A percentile compares a stretch with the other conserved stretches of the same genome.
Evolutionary conservation across 1,140 invertebrate genomes (phyloP).

Genomic region (Eueides isabella): DNA sequence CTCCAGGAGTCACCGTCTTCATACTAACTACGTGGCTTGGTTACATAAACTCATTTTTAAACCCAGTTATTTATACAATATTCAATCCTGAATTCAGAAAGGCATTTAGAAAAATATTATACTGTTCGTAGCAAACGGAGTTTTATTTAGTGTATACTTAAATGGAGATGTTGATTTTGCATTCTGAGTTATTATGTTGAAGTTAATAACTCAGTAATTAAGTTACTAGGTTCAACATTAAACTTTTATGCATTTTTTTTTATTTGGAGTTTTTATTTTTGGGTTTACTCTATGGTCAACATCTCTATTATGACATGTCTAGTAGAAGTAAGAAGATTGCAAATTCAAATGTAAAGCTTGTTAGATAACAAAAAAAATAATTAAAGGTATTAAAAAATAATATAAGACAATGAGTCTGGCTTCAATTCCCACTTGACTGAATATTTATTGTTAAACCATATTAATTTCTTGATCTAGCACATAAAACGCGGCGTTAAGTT

Average conservation of each 20-base stretch:
- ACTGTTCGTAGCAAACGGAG: constrained; percentile 80
- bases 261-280: not conserved
- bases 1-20: constrained; percentile 94
- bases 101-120: constrained; percentile 97
- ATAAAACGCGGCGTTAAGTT: no score
- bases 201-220: not conserved
- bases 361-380: not conserved
- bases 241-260: not conserved
- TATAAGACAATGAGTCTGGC: not conserved
- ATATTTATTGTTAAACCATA: not conserved
- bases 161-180: constrained; percentile 4
- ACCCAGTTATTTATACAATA: constrained; percentile 99
- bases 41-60: constrained; percentile 99
- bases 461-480: no score
- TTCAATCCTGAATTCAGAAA: constrained; percentile 99
- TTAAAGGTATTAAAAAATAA: not conserved
- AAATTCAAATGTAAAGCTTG: not conserved
- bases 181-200: not conserved
- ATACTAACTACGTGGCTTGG: constrained; percentile 98
- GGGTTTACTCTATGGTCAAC: not conserved
- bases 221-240: not conserved
- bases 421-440: not conserved
- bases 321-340: not conserved
- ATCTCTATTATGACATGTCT: not conserved
- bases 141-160: constrained; percentile 64